Conservation (phyloP, 2,888 invertebrate species). For the Chymomyza fuscimana region DNA sequence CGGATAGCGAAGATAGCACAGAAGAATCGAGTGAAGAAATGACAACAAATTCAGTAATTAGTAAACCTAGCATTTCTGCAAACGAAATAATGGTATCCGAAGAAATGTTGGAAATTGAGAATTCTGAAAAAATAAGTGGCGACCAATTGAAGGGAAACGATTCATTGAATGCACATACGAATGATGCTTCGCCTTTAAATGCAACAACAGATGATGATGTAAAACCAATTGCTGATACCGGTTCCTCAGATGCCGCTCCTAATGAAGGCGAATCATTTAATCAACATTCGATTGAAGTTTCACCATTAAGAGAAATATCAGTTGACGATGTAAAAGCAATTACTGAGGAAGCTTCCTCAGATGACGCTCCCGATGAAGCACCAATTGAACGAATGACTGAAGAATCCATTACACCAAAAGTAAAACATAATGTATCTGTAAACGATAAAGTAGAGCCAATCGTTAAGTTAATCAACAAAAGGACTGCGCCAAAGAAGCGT, state of each 20-base stretch:
- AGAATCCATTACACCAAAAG: not conserved
- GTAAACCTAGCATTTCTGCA: not conserved
- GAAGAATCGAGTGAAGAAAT: conserved; percentile 19
- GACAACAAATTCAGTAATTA: not conserved
- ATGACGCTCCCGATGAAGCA: conserved; percentile 62
- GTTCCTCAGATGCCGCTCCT: too few species aligned
- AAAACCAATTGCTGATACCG: not conserved
- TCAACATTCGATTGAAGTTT: not conserved
- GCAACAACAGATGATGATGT: not conserved
- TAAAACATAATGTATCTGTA: not conserved
- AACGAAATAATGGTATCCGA: not conserved
- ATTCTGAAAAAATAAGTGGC: not conserved
- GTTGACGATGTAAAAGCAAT: not conserved
- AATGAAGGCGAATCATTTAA: not conserved
- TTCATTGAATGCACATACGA: not conserved
- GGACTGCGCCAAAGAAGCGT: conserved; percentile 20
- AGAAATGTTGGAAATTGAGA: not conserved
- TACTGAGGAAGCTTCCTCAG: conserved; percentile 36
- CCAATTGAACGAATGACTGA: conserved; percentile 57
- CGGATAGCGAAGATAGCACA: conserved; percentile 60
- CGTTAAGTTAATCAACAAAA: conserved; percentile 11
- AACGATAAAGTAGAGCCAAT: not conserved
- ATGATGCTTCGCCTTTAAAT: not conserved
- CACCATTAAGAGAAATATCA: not conserved
- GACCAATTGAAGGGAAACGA: not conserved